These are phyloP conservation scores for Rhynchomys soricoides DNA, from an alignment of 2,113 vertebrate species.

Conservation along the genomic window DNA sequence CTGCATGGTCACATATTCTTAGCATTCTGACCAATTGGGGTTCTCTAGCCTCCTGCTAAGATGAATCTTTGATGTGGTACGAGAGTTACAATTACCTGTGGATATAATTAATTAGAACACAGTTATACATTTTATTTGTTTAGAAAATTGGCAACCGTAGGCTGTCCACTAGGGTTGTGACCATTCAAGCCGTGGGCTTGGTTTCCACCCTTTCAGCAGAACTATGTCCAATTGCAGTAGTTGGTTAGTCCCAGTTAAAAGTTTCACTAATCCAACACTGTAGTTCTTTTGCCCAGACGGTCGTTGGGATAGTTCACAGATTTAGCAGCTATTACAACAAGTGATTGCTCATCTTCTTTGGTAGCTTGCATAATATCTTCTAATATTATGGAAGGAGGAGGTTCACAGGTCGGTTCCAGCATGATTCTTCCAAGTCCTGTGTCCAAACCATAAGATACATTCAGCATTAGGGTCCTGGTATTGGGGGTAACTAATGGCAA, in stretches of 20 bases:
- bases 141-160: background rate
- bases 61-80: background rate
- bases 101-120: background rate
- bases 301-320: background rate
- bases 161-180: background rate
- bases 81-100: too few species aligned
- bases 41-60: background rate
- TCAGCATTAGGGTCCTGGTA: too few species aligned
- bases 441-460: background rate
- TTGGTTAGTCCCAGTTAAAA: background rate
- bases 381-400: background rate
- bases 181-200: background rate
- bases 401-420: background rate
- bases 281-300: background rate
- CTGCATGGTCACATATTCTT: background rate
- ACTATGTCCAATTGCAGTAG: background rate
- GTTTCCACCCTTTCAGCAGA: background rate
- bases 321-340: background rate
- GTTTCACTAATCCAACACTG: background rate
- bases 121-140: background rate
- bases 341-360: background rate
- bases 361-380: background rate
- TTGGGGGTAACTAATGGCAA: background rate
- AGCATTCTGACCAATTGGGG: background rate
- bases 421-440: background rate